Percentiles rank a stretch among this genome's conserved stretches.
Conservation (phyloP, 1,140 invertebrate genomes). For the Drosophila subpulchrella region DNA sequence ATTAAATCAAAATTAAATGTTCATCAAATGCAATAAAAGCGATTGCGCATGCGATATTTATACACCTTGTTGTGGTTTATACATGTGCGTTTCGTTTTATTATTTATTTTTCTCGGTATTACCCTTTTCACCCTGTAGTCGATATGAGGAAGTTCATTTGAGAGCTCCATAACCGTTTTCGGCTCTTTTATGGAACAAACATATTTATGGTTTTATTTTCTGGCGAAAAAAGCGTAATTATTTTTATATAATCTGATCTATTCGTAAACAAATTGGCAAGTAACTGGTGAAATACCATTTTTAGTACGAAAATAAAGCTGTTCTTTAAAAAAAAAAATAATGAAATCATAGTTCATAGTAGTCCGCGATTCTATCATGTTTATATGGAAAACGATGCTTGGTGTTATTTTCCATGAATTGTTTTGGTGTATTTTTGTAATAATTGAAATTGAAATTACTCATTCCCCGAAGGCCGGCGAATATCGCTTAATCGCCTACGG, state of each 20-base stretch:
- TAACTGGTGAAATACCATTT: neutral
- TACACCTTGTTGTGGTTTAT: conserved; percentile 3
- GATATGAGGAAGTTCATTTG: conserved; percentile 21
- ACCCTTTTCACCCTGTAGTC: conserved; percentile 2
- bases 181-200: conserved; percentile 3
- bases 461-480: neutral
- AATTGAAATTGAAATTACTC: conserved; percentile 7
- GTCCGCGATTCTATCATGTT: no score
- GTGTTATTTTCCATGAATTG: neutral
- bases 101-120: conserved; percentile 22
- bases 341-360: no score
- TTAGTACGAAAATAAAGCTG: neutral
- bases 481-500: conserved; percentile 15
- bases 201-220: conserved; percentile 25
- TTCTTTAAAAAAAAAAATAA: no score
- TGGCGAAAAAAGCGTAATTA: neutral
- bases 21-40: conserved; percentile 76
- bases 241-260: neutral
- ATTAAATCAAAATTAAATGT: conserved; percentile 78
- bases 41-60: conserved; percentile 46
- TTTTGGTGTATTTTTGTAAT: neutral
- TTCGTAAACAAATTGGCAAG: neutral
- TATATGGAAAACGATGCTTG: neutral
- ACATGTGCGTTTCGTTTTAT: conserved; percentile 12
- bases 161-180: conserved; percentile 8